Evolutionary conservation across 2,113 vertebrate genomes (phyloP).

Genomic region (Bucco capensis): DNA sequence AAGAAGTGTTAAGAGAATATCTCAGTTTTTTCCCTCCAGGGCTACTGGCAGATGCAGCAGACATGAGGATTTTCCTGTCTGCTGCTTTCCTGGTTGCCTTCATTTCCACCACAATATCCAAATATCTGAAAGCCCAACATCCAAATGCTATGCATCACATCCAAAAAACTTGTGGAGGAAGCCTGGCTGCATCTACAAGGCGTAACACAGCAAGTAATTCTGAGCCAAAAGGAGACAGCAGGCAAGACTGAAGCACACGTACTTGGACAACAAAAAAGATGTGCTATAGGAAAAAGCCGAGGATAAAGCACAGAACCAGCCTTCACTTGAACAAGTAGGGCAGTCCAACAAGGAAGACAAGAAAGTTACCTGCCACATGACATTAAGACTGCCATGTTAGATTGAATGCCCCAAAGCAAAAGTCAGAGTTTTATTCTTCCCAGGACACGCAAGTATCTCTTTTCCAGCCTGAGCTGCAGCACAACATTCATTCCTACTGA

Average conservation of each 20-base stretch:
- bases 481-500: conserved; percentile 12
- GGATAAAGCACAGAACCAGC: not conserved
- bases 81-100: not conserved
- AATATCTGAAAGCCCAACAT: not conserved
- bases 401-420: not conserved
- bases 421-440: not conserved
- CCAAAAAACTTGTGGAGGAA: not conserved
- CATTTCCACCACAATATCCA: not conserved
- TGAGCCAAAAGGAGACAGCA: not conserved
- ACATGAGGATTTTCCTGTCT: not conserved
- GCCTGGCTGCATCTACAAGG: not conserved
- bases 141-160: not conserved
- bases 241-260: not conserved
- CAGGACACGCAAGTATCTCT: not conserved
- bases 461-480: not conserved
- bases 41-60: not conserved
- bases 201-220: not conserved
- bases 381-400: not conserved
- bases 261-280: not conserved
- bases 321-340: not conserved
- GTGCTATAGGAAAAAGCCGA: not conserved
- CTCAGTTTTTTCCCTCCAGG: not conserved
- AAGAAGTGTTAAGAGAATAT: not conserved
- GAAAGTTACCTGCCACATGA: not conserved
- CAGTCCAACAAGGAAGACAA: not conserved